A percentile compares a stretch with the other conserved stretches of the same genome.
Conservation (phyloP, 2,113 vertebrate genomes). For the Picathartes gymnocephalus region DNA sequence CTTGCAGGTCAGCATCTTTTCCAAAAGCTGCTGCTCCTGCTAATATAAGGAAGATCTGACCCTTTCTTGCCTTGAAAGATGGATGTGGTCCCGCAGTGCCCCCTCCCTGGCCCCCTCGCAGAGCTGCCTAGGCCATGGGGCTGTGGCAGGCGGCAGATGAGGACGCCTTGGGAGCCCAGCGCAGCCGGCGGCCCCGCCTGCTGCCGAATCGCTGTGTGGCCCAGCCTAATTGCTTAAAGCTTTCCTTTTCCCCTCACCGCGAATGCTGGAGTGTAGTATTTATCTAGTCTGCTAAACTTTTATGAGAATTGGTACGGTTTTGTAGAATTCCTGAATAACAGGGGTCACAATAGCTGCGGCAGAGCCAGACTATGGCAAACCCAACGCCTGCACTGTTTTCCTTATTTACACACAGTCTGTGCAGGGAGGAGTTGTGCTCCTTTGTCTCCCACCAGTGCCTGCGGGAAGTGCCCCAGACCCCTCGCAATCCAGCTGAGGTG, state of each 20-base stretch:
- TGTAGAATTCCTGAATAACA: conserved; percentile 36
- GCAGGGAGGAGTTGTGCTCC: neutral
- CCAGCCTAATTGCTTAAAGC: conserved; percentile 35
- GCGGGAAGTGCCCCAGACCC: neutral
- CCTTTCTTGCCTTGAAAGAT: neutral
- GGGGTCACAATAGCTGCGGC: conserved; percentile 24
- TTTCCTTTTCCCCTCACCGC: neutral
- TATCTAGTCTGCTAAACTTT: conserved; percentile 50
- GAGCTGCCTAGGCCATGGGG: accelerated
- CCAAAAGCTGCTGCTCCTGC: neutral
- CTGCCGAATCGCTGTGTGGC: conserved; percentile 35
- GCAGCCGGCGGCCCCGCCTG: neutral
- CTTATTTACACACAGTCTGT: neutral
- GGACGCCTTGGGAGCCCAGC: neutral
- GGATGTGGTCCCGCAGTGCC: accelerated
- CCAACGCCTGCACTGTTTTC: neutral
- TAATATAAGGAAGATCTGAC: neutral
- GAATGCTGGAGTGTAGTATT: neutral
- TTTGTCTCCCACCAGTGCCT: neutral
- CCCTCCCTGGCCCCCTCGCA: accelerated
- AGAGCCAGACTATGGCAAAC: neutral
- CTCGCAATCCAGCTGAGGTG: neutral
- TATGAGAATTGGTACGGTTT: conserved; percentile 11
- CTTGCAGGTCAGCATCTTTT: neutral
- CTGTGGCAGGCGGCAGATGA: neutral